Conservation (phyloP, 2,888 invertebrate species). For the Oscheius sp. region DNA sequence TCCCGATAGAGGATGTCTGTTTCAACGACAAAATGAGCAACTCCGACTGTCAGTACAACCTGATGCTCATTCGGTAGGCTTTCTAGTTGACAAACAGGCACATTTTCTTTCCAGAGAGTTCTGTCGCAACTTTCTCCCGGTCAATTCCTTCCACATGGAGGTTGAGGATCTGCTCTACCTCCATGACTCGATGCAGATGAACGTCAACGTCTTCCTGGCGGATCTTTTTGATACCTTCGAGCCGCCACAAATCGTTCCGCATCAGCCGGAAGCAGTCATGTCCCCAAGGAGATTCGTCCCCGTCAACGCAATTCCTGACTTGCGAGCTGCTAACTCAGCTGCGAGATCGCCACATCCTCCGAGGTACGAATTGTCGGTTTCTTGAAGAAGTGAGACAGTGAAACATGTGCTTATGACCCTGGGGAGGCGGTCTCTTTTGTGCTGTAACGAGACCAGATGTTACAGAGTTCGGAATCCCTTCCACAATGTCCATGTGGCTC, state of each 20-base stretch:
- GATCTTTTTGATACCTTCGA: slow-evolving; percentile 75
- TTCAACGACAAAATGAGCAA: slow-evolving; percentile 74
- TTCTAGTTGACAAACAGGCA: slow-evolving; percentile 14
- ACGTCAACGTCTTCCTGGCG: slow-evolving; percentile 74
- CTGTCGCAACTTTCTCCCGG: slow-evolving; percentile 73
- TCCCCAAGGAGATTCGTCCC: slow-evolving; percentile 69
- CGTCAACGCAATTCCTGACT: slow-evolving; percentile 60
- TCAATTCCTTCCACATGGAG: slow-evolving; percentile 74
- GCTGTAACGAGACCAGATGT: slow-evolving; percentile 12
- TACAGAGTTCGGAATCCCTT: slow-evolving; percentile 38
- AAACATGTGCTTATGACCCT: not conserved
- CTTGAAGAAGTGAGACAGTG: not conserved
- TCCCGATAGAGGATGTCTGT: slow-evolving; percentile 73
- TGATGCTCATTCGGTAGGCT: slow-evolving; percentile 72
- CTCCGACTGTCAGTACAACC: slow-evolving; percentile 75
- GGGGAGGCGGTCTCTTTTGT: slow-evolving; percentile 4
- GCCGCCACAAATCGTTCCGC: slow-evolving; percentile 41
- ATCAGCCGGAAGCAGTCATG: slow-evolving; percentile 43
- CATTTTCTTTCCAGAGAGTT: slow-evolving; percentile 61
- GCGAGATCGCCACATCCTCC: slow-evolving; percentile 61
- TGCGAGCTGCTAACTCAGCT: slow-evolving; percentile 67
- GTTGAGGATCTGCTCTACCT: slow-evolving; percentile 76
- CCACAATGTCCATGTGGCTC: slow-evolving; percentile 34
- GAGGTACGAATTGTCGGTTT: slow-evolving; percentile 23
- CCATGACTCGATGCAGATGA: slow-evolving; percentile 71